Evolutionary conservation across 1,140 invertebrate species (phyloP).

Genomic region (Penaeus vannamei): DNA sequence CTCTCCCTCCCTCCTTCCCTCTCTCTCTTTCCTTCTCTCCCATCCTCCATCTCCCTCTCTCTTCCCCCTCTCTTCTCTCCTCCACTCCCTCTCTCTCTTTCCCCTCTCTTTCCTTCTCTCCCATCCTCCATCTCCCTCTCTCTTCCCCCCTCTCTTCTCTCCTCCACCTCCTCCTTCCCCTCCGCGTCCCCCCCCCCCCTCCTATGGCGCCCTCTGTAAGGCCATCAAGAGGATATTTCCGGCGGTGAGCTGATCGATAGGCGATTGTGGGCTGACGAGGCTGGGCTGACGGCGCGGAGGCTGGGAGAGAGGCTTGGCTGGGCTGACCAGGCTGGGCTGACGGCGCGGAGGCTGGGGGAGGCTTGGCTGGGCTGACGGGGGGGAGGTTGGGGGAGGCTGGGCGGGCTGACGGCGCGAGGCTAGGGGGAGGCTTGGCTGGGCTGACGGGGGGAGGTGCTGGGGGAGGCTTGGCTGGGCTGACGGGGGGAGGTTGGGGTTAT

Average conservation of each 20-base stretch:
- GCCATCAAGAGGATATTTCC: conserved; percentile 47
- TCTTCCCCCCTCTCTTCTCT: background rate
- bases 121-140: background rate
- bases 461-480: too few relatives aligned
- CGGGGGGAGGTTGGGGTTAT: too few relatives aligned
- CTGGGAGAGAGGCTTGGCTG: too few relatives aligned
- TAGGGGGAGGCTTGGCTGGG: too few relatives aligned
- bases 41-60: background rate
- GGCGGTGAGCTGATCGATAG: background rate
- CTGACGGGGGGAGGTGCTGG: too few relatives aligned
- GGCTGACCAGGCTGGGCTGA: too few relatives aligned
- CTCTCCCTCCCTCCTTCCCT: background rate
- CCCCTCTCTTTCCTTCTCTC: background rate
- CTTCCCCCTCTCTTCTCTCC: background rate
- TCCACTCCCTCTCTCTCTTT: background rate
- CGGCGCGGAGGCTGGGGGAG: too few relatives aligned
- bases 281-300: too few relatives aligned
- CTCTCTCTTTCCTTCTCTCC: background rate
- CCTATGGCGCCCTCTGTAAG: background rate
- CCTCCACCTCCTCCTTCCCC: background rate
- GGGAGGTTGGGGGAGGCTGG: too few relatives aligned
- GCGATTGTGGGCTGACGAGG: background rate
- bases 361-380: too few relatives aligned
- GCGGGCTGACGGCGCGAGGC: too few relatives aligned
- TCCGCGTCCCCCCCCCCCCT: background rate